A percentile compares a stretch with the other conserved stretches of the same genome.
Evolutionary conservation across 37 sponge, comb jelly and placozoan genomes (phyloP).

Genomic region (Halisarca cf. caerulea): DNA sequence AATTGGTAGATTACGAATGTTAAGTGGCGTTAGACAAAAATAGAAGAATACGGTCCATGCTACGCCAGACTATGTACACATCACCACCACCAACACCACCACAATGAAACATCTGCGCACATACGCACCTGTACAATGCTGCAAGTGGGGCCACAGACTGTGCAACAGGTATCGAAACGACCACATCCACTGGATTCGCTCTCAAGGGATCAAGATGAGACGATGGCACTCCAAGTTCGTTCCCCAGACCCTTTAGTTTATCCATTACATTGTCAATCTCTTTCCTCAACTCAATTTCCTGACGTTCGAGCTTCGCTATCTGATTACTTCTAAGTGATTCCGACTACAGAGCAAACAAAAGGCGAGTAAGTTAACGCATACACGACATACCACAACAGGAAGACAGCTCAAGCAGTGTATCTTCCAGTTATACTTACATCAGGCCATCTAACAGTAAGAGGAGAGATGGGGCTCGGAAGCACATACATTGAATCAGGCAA

Average conservation of each 20-base stretch:
- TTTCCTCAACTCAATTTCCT: background rate
- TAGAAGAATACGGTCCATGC: too few species aligned
- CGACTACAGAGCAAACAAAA: background rate
- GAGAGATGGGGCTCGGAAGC: background rate
- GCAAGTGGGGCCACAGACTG: background rate
- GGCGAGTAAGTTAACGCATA: too few species aligned
- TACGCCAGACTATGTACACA: too few species aligned
- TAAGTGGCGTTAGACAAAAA: too few species aligned
- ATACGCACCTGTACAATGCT: background rate
- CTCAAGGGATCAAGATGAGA: background rate
- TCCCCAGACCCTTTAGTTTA: background rate
- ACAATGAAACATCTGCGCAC: too few species aligned
- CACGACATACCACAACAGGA: too few species aligned
- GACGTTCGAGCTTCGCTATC: constrained; percentile 11
- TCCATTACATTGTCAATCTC: background rate
- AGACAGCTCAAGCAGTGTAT: background rate
- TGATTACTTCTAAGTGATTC: background rate
- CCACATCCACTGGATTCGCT: background rate
- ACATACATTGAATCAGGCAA: constrained; percentile 84
- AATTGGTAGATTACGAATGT: too few species aligned
- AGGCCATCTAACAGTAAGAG: constrained; percentile 19
- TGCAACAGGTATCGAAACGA: background rate
- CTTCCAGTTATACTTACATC: constrained; percentile 9
- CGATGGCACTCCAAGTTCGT: background rate
- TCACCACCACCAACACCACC: too few species aligned